phyloP scores from a whole-genome alignment of 2,888 invertebrate species.

The Vannuccia rotundouncinata region DNA sequence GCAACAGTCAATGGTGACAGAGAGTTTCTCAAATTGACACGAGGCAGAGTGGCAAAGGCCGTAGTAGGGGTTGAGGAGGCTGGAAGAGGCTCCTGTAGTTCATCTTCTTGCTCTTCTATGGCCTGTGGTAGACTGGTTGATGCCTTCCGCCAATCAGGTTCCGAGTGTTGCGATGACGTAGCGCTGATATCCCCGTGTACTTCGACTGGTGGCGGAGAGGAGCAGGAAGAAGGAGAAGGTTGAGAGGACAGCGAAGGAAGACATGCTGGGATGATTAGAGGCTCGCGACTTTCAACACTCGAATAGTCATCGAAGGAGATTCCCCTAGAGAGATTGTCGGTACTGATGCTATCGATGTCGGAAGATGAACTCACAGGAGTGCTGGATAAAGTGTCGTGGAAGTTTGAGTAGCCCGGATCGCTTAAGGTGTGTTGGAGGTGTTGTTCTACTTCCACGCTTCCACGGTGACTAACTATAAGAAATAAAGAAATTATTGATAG shows the following conservation, averaged over 20 bases:
- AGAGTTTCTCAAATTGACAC: not conserved
- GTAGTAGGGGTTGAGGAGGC: not conserved
- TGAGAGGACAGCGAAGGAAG: not conserved
- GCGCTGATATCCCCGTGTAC: slow-evolving; percentile 8
- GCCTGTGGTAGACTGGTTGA: not conserved
- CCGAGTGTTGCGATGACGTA: not conserved
- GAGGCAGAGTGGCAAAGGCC: not conserved
- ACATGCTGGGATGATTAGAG: not conserved
- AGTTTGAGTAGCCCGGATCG: not conserved
- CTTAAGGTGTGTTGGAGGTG: not conserved
- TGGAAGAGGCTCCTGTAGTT: not conserved
- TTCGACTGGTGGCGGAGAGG: not conserved
- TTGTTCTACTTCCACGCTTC: too few relatives aligned
- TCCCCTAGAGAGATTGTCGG: not conserved
- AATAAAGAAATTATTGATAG: too few relatives aligned
- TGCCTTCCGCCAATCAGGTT: not conserved
- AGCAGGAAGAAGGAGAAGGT: not conserved
- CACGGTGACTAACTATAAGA: too few relatives aligned
- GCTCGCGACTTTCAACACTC: not conserved
- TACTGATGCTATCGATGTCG: not conserved
- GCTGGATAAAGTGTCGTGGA: not conserved
- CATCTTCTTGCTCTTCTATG: not conserved
- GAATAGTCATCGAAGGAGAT: not conserved
- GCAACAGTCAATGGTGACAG: not conserved
- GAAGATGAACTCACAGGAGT: not conserved